phyloP scores from a whole-genome alignment of 2,797 vertebrate genomes.

The Sebastes kiyomatsui region DNA sequence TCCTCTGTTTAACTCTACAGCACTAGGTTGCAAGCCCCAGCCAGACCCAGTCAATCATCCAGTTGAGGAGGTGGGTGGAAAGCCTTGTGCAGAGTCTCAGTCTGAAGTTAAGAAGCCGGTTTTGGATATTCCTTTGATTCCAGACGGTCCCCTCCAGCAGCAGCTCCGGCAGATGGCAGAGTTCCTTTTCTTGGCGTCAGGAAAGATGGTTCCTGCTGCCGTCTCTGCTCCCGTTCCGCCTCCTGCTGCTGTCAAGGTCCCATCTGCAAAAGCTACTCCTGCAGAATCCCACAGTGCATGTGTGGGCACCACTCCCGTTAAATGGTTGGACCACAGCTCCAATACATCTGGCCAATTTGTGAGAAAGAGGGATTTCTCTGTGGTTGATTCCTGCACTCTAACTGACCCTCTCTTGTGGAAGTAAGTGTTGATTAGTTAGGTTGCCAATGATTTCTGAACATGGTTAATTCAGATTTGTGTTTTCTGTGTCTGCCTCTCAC shows the following conservation, averaged over 20 bases:
- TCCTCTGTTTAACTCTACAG: slow-evolving; percentile 82
- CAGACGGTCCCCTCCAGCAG: slow-evolving; percentile 77
- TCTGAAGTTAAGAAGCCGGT: slow-evolving; percentile 20
- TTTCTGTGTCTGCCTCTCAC: neutral
- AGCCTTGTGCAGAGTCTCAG: neutral
- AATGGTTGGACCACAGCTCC: slow-evolving; percentile 66
- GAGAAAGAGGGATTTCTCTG: slow-evolving; percentile 65
- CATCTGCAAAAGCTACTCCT: slow-evolving; percentile 2
- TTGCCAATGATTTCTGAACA: neutral
- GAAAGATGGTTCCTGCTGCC: slow-evolving; percentile 58
- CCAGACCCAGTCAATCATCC: neutral
- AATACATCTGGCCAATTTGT: slow-evolving; percentile 82
- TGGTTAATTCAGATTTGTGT: neutral
- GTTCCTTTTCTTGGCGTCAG: slow-evolving; percentile 77
- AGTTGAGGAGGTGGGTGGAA: neutral
- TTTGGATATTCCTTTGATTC: slow-evolving; percentile 45
- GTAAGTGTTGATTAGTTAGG: slow-evolving; percentile 64
- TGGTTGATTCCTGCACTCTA: slow-evolving; percentile 76
- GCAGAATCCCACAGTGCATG: slow-evolving; percentile 57
- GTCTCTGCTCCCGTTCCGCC: neutral
- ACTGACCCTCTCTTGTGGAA: slow-evolving; percentile 84
- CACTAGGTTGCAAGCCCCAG: slow-evolving; percentile 41
- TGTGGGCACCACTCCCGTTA: slow-evolving; percentile 72
- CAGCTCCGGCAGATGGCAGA: slow-evolving; percentile 84
- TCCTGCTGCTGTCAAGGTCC: neutral